Percentiles rank a stretch among this genome's conserved stretches.
These are phyloP conservation scores for Microplitis deprimator DNA, from an alignment of 2,888 invertebrate genomes.

Conservation along the genomic window DNA sequence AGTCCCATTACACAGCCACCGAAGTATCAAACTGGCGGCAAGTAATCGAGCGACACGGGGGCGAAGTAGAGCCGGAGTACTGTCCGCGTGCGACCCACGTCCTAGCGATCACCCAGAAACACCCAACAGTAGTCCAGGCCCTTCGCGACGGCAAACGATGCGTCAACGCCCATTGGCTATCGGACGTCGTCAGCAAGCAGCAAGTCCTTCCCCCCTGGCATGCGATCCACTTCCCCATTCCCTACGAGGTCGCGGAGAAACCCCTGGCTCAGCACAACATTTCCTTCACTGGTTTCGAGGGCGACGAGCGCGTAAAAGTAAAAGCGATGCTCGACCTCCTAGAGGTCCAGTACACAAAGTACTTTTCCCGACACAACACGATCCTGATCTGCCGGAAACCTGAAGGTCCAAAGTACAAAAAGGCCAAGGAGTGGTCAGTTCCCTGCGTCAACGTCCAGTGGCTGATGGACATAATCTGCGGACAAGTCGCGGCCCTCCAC, in stretches of 20 bases:
- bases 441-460: conserved; percentile 94
- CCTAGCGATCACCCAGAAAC: conserved; percentile 90
- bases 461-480: conserved; percentile 93
- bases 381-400: conserved; percentile 84
- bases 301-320: conserved; percentile 86
- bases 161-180: conserved; percentile 91
- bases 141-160: conserved; percentile 80
- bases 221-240: conserved; percentile 90
- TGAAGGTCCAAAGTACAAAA: conserved; percentile 89
- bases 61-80: conserved; percentile 89
- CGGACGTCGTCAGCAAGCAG: conserved; percentile 89
- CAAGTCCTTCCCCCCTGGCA: conserved; percentile 94
- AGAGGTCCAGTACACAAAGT: conserved; percentile 82
- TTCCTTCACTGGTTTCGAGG: conserved; percentile 90
- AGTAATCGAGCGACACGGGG: conserved; percentile 85
- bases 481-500: conserved; percentile 86
- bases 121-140: conserved; percentile 91
- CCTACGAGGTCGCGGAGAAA: conserved; percentile 78
- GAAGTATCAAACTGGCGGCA: conserved; percentile 80
- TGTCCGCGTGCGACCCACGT: conserved; percentile 92
- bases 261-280: conserved; percentile 86
- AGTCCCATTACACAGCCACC: conserved; percentile 76
- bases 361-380: conserved; percentile 85
- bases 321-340: conserved; percentile 82
- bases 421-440: conserved; percentile 93